Evolutionary conservation across 64 coral and sea anemone genomes (phyloP), one percentile per base, ranked within the genome.

Genomic region (Montipora sp.): DNA sequence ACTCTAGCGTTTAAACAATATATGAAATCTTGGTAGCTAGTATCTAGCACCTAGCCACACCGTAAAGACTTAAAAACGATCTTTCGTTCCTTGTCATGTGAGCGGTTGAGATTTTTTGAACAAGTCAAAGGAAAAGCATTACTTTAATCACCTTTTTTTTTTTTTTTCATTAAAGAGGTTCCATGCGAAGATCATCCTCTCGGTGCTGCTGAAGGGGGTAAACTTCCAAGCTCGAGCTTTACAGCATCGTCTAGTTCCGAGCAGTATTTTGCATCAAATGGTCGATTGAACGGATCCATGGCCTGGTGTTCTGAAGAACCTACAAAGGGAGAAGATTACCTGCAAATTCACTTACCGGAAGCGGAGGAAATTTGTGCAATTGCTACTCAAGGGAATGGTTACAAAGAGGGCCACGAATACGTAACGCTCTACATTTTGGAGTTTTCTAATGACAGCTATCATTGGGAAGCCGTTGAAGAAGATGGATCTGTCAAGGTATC

Each of bases 371-470:
- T 93, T n/a, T 87, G 81, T 79, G 81, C 71, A 3, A 77, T 93
- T 51, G 91, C 83, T 73, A 87, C 82, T 7, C 91, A 93, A 70
- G 91, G 91, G n/a, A 59, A 19, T 27, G 91, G 91, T 0, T 71
- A 79, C 45, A 77, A 15, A 13, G 15, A 51, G 0, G 91, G 73
- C 0, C 16, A 83, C 9, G 59, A 66, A 48, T 44, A 59, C 71
- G 91, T 93, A 4, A 71, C 22, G 20, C 9, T 19, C 2, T 93
- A 87, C 20, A 24, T 67, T 6, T 20, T 93, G 55, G 45, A 80
- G 22, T 93, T 49, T 47, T 93, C 91, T 8, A 47, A 15, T 8
- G 51, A 87, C 14, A 82, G 91, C 20, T 18, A 14, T 11, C 18
- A 22, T 18, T 93, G 91, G 91, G 10, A 93, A 79, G 19, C 22